Evolutionary conservation across 2,797 vertebrate genomes (phyloP), one percentile per base, ranked within the genome.

Genomic region (Echeneis naucrates): DNA sequence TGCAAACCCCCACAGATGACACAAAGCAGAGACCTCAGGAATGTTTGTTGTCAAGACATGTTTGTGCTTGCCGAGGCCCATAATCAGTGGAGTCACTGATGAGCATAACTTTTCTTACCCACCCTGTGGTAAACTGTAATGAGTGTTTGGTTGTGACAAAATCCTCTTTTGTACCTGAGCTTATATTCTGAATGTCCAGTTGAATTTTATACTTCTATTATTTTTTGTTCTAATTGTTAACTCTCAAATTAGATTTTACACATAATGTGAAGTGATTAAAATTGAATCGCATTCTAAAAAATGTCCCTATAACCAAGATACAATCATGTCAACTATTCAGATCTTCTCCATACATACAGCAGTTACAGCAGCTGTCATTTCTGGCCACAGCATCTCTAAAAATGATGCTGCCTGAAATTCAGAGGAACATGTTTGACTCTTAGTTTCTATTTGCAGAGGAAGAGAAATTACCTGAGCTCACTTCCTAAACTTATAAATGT

Each of bases 41-140:
- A 88, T 85, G 83, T 77, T 76, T 68, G 55, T 48, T 62, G 65
- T 70, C 5, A 0, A 51, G 77, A 75, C 86, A 61, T 55, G 85
- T 87, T 79, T 53, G 51, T 76, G 48, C 90, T 0, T 9, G 87
- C 84, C 55, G 2, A 63, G 75, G 67, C 75, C 52, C 54, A 68
- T 50, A 53, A 76, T 71, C 70, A 71, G 67, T 69, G 65, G 56
- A 78, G 77, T 68, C 75, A 53, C 65, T 66, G 56, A 67, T 44
- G 51, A 62, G 33, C 54, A 56, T 33, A 44, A 53, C 53, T 57
- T 60, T 53, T 77, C 45, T 54, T 47, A 62, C 63, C 23, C 40
- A 38, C 38, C 63, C 12, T 5, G 19, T 32, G 13, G 56, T 14
- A 65, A 32, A 75, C 21, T 24, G 37, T 7, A 3, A 51, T 30